A percentile compares a stretch with the other conserved stretches of the same genome.
Evolutionary conservation across 2,888 invertebrate species (phyloP).

Genomic region (Thumatha senex): DNA sequence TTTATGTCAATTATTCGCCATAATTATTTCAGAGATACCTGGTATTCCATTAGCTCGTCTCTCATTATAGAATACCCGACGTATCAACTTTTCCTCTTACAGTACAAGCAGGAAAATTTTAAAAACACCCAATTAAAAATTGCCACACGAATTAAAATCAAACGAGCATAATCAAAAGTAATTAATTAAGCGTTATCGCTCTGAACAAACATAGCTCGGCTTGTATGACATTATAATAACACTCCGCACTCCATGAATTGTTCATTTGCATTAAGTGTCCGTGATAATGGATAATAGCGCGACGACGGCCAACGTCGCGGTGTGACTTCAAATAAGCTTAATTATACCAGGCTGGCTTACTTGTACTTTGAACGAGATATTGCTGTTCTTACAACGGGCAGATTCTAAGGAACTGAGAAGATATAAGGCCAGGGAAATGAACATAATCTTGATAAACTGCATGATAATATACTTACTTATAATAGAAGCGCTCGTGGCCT

Average conservation of each 20-base stretch:
- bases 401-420: neutral
- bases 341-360: conserved; percentile 12
- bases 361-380: conserved; percentile 1
- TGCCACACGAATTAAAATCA: conserved; percentile 5
- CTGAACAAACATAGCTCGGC: conserved; percentile 12
- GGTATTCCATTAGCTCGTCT: no score
- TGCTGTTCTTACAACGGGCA: conserved; percentile 2
- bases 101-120: no score
- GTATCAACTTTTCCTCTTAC: no score
- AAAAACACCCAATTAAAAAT: neutral
- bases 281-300: conserved; percentile 24
- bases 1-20: no score
- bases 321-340: conserved; percentile 11
- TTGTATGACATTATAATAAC: conserved; percentile 16
- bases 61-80: no score
- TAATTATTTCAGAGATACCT: no score
- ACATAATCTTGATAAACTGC: neutral
- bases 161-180: conserved; percentile 6
- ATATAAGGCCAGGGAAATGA: neutral
- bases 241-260: conserved; percentile 16
- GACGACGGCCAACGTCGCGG: conserved; percentile 8
- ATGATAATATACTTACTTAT: neutral
- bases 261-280: conserved; percentile 34
- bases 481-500: no score
- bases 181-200: conserved; percentile 2